Evolutionary conservation across 1,140 invertebrate genomes (phyloP), one percentile per base, ranked within the genome.

Genomic region (Ganaspis sp.): DNA sequence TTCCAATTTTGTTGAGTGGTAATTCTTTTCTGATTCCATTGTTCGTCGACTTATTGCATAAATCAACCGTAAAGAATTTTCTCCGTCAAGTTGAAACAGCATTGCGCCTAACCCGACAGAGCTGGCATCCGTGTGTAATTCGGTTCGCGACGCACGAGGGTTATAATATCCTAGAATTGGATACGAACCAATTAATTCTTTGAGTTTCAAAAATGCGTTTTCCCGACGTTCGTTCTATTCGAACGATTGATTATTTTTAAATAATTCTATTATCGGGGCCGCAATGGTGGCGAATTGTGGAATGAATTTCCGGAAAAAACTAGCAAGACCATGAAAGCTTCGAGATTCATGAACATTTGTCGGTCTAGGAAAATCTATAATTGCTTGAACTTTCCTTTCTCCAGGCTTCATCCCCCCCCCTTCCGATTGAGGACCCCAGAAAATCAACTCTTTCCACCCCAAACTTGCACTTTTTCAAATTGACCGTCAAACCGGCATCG

Each of bases 401-500:
- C 53, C 53, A 9, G 17, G 53, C 9, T 21, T 19, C 9, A 54
- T 54, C n/a, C 23, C 53, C 53, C 1, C n/a, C 11, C 42, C 4
- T n/a, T 4, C 42, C 42, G 4, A 45, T 4, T 12, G 42, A 45
- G 12, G n/a, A 45, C 4, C 42, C 42, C 0, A 45, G 12, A 15
- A 15, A 45, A 45, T 45, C 42, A 45, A 45, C 42, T 45, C 11
- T 15, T 1, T 45, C 42, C 4, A 45, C 12, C 0, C 42, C 42
- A 12, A 45, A 45, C 1, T 45, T 11, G n/a, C 42, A 45, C 11
- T 45, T 45, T 45, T 45, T 45, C 1, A 45, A n/a, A 45, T 45
- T 45, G 11, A 45, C n/a, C 2, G 81, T 84, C 6, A 88, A 69
- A 45, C 82, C 77, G 1, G 81, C 73, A 26, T 81, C 2, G 75